Evolutionary conservation across 1,140 invertebrate species (phyloP).

Genomic region (Drosophila arizonae): DNA sequence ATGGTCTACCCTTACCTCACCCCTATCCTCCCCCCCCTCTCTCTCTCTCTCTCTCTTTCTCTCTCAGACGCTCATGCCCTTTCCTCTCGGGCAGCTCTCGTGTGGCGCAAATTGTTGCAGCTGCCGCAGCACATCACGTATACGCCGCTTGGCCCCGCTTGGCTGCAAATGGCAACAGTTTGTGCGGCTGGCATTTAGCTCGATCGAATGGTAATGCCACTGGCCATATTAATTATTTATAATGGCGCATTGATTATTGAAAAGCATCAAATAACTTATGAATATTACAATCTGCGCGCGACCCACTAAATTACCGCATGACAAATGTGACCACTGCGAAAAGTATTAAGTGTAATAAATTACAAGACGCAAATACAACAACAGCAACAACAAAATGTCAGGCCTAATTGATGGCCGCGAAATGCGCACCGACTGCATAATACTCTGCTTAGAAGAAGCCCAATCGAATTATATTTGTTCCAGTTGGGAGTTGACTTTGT

Average conservation of each 20-base stretch:
- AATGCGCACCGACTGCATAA: not conserved
- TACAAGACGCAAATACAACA: conserved; percentile 6
- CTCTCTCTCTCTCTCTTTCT: no score
- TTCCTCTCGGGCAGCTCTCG: not conserved
- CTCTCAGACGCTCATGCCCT: not conserved
- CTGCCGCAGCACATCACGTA: conserved; percentile 17
- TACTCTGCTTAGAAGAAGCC: not conserved
- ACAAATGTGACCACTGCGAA: conserved; percentile 28
- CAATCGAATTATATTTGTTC: no score
- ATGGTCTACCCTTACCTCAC: not conserved
- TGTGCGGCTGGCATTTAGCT: conserved; percentile 22
- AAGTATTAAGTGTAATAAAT: conserved; percentile 39
- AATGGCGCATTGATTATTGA: conserved; percentile 44
- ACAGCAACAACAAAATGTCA: not conserved
- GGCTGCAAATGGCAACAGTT: conserved; percentile 10
- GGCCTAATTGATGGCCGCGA: not conserved
- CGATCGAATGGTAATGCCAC: conserved; percentile 13
- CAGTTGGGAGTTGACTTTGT: no score
- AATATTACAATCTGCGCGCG: conserved; percentile 31
- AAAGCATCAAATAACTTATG: conserved; percentile 35
- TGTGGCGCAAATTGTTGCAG: not conserved
- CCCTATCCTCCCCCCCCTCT: not conserved
- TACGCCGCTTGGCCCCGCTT: conserved; percentile 21
- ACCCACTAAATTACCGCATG: conserved; percentile 33
- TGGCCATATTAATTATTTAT: conserved; percentile 41